Evolutionary conservation across 2,113 vertebrate species (phyloP), one percentile per base, ranked within the genome.

Genomic region (Gnathonemus longibarbis): DNA sequence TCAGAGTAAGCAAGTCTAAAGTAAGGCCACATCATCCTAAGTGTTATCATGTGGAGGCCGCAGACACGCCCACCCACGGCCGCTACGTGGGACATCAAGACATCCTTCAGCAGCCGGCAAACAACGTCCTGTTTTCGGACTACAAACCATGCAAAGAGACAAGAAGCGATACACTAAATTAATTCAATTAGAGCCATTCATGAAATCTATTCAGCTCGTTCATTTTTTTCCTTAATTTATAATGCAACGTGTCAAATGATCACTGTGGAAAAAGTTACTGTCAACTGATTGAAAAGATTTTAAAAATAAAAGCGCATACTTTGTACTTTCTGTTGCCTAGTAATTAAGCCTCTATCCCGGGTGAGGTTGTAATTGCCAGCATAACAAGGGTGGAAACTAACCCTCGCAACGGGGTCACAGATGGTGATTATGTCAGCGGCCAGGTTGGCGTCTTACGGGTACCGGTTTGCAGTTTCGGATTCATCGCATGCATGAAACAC

Each of bases 21-120:
- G 80, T 84, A 84, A 84, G 21, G 80, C 80, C 80, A 84, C 83
- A 45, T 84, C 83, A 48, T 48, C 83, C 83, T 24, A 84, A 84
- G 42, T 10, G 24, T 42, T 21, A 42, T 84, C 8, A 19, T 24
- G 21, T 5, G 11, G 2, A n/a, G 45, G 83, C 83, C 45, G 17
- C 10, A 84, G 45, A 84, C 45, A 84, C 80, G 45, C 80, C 80
- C 74, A 80, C 77, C 35, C 6, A 35, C 13, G 27, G n/a, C 62
- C 62, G 6, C n/a, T 56, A 21, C 53, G 53, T 56, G 53, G 3
- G 53, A 19, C 6, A 58, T 58, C 21, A 62, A 10, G 24, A 27
- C 62, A 62, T 11, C n/a, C 8, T 11, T 10, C 62, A n/a, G 35
- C n/a, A 70, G 3, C 9, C 3, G 10, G 62, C n/a, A 70, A 70